Percentiles rank a stretch among this genome's conserved stretches.
Conservation (phyloP, 2,113 vertebrate species). For the Bettongia penicillata region DNA sequence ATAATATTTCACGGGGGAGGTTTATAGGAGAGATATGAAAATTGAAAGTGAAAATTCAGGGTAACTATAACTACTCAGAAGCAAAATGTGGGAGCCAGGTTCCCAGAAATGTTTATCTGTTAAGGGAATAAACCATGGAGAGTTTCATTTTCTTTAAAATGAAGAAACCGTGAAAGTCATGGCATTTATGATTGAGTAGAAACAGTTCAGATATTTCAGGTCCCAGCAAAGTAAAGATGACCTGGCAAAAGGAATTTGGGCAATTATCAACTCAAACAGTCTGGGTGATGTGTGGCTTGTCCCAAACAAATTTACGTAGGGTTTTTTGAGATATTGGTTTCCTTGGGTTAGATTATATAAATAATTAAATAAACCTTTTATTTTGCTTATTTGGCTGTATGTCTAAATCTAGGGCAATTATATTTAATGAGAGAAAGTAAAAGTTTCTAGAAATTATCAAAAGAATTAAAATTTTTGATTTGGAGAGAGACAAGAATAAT, state of each 20-base stretch:
- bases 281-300: neutral
- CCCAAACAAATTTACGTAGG: neutral
- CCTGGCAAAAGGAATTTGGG: neutral
- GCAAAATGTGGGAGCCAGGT: constrained; percentile 56
- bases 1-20: neutral
- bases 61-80: constrained; percentile 18
- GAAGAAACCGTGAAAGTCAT: constrained; percentile 46
- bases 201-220: neutral
- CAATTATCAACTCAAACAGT: neutral
- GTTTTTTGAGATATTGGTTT: neutral
- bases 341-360: constrained; percentile 4
- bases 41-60: constrained; percentile 64
- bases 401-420: neutral
- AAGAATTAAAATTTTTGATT: neutral
- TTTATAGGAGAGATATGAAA: constrained; percentile 35
- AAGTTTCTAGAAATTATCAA: constrained; percentile 5
- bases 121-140: constrained; percentile 48
- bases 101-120: constrained; percentile 56
- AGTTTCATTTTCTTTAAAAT: constrained; percentile 77
- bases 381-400: constrained; percentile 3
- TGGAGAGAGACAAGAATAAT: constrained; percentile 10
- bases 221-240: neutral
- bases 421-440: neutral
- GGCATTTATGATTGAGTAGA: constrained; percentile 49
- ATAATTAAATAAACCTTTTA: constrained; percentile 6